Evolutionary conservation across 2,113 vertebrate genomes (phyloP).

Genomic region (Haliaeetus leucogaster): DNA sequence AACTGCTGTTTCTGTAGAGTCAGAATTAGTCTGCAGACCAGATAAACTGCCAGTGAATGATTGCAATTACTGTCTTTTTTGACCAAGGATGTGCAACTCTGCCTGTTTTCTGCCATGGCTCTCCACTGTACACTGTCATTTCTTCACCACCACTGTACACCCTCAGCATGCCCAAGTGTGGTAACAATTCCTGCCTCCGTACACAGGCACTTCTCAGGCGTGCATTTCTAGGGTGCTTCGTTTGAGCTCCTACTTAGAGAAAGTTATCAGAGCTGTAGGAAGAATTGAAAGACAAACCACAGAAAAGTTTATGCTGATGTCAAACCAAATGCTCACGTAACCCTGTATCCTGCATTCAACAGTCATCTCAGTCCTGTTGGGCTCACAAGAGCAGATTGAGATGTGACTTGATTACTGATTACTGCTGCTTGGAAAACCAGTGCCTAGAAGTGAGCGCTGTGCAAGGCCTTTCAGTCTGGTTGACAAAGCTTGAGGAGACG

Average conservation of each 20-base stretch:
- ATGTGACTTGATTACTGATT: background rate
- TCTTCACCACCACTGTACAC: background rate
- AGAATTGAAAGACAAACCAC: background rate
- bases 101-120: background rate
- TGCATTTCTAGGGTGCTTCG: accelerated
- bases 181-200: background rate
- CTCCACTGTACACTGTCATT: accelerated
- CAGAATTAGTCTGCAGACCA: background rate
- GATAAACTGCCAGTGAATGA: background rate
- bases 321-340: background rate
- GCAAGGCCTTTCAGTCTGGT: background rate
- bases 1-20: background rate
- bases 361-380: background rate
- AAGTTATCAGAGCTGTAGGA: background rate
- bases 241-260: background rate
- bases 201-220: background rate
- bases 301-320: background rate
- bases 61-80: background rate
- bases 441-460: accelerated
- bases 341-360: background rate
- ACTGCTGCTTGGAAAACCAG: background rate
- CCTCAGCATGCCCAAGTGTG: accelerated
- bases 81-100: background rate
- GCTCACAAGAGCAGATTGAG: accelerated
- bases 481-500: background rate